Conservation (phyloP, 2,888 invertebrate species). For the Kryphioiulus occultus region DNA sequence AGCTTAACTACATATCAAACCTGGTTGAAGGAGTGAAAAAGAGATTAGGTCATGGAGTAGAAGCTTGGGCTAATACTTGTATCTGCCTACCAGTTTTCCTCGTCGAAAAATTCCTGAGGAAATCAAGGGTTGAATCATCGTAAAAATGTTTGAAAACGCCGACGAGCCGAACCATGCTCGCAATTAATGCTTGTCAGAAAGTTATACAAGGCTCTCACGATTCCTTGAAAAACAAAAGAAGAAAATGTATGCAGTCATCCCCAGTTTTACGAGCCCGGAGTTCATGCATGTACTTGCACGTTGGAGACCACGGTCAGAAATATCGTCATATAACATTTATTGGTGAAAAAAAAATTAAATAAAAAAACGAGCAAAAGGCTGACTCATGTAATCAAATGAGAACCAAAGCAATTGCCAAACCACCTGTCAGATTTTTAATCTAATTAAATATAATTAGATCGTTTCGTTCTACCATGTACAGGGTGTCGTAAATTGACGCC, state of each 20-base stretch:
- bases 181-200: conserved; percentile 23
- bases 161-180: conserved; percentile 23
- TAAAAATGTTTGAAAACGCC: conserved; percentile 23
- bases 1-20: neutral
- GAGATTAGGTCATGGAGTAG: conserved; percentile 6
- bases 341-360: neutral
- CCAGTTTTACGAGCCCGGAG: neutral
- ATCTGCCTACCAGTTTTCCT: neutral
- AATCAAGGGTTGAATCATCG: conserved; percentile 23
- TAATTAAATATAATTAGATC: conserved; percentile 23
- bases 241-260: conserved; percentile 23
- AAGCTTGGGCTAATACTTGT: conserved; percentile 12
- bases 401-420: conserved; percentile 13
- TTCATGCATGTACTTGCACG: no score
- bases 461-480: no score
- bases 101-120: conserved; percentile 13
- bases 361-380: neutral
- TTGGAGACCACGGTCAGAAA: neutral
- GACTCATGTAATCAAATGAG: conserved; percentile 11
- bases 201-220: conserved; percentile 23
- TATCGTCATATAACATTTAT: conserved; percentile 15
- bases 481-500: no score
- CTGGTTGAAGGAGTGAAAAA: neutral
- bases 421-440: conserved; percentile 23
- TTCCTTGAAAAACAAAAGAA: conserved; percentile 23